Evolutionary conservation across 2,888 invertebrate genomes (phyloP).

Genomic region (Acronicta aceris): DNA sequence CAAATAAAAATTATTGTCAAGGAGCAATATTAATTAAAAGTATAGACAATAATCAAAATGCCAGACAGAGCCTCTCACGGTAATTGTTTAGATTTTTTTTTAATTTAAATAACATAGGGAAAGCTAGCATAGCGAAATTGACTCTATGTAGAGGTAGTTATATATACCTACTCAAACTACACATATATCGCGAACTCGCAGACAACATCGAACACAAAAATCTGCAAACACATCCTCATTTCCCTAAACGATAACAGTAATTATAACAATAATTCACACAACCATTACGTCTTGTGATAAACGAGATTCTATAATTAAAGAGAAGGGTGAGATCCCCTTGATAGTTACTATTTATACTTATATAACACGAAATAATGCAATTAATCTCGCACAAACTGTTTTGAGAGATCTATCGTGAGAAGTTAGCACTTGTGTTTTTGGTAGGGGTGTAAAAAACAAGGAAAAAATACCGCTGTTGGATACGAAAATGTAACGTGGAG

Average conservation of each 20-base stretch:
- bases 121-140: no score
- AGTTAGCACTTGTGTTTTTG: constrained; percentile 77
- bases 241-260: constrained; percentile 66
- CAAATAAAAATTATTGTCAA: no score
- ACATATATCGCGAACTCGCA: no score
- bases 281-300: constrained; percentile 79
- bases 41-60: no score
- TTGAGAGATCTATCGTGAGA: constrained; percentile 81
- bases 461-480: constrained; percentile 37
- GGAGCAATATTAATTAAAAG: no score
- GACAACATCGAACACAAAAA: no score
- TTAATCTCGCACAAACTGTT: constrained; percentile 84
- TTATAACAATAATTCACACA: constrained; percentile 76
- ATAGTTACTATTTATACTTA: constrained; percentile 82
- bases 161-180: no score
- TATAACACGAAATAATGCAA: constrained; percentile 86
- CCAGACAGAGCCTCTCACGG: no score
- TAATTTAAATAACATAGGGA: no score
- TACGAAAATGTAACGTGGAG: constrained; percentile 26
- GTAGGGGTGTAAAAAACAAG: constrained; percentile 77
- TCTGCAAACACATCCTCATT: constrained; percentile 4
- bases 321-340: constrained; percentile 76
- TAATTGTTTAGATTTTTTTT: no score
- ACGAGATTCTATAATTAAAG: constrained; percentile 84
- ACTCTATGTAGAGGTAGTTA: no score